Base-by-base conservation (phyloP, 2,113 vertebrate genomes). In the Bostrychus sinensis region DNA sequence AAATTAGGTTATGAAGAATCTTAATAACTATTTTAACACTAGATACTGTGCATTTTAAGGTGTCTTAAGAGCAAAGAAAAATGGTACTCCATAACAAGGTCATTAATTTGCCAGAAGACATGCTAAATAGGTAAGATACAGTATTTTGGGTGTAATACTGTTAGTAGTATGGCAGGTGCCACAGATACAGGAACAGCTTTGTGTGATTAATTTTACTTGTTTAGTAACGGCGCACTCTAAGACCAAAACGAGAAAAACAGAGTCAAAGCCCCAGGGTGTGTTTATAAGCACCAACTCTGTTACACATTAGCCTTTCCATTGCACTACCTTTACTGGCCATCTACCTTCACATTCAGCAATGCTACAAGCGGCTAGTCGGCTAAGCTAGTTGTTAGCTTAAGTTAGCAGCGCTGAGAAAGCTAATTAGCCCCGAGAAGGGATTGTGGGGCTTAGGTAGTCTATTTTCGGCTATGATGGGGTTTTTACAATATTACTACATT, bases 401-500 rank as follows among this genome's bases (percentile, higher is more conserved):
- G 75, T 66, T 80, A 86, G 82, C 71, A 62, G 38, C 41, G 77
- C 68, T 66, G 43, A 23, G 81, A 76, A 82, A 87, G 86, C 86
- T 79, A 86, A 85, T 86, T 85, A 84, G 77, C 78, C 42, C 2
- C 54, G 53, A 43, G 66, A 70, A 54, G 77, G 65, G 82, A 71
- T 76, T 64, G 72, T 63, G 61, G 59, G 72, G 83, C 70, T 81
- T 74, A 83, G n/a, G 46, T 57, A 55, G 56, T 43, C 61, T 34
- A 20, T 46, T 75, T 67, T 73, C 57, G 19, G 42, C 32, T 66
- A 41, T 26, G 5, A 10, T 58, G 28, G 20, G 34, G 36, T 62
- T 55, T 51, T n/a, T n/a, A n/a, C 48, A 8, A 25, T 30, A 25
- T 13, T 4, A 28, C 16, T 25, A 51, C 16, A 17, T 7, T 4